phyloP scores from a whole-genome alignment of 2,113 vertebrate species.

The Pseudorasbora parva region DNA sequence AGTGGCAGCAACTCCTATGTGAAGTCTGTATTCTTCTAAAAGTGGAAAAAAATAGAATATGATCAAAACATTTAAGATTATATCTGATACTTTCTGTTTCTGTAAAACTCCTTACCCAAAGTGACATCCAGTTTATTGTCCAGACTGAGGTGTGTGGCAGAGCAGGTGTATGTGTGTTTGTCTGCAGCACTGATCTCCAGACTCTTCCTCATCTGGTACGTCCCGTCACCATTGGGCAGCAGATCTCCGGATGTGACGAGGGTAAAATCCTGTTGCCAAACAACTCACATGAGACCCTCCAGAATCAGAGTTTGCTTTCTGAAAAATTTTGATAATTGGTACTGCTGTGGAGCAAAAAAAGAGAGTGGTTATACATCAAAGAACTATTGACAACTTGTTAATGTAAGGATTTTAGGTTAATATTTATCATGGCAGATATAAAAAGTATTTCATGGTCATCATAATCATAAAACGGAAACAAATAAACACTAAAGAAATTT shows the following conservation, averaged over 20 bases:
- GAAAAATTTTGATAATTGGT: constrained; percentile 35
- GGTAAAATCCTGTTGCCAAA: constrained; percentile 50
- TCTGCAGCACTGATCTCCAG: constrained; percentile 16
- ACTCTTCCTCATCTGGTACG: constrained; percentile 53
- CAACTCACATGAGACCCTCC: neutral
- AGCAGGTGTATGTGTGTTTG: neutral
- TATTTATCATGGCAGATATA: neutral
- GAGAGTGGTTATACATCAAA: too few relatives aligned
- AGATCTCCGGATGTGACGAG: constrained; percentile 48
- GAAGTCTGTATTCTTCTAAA: too few relatives aligned
- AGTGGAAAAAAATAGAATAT: too few relatives aligned
- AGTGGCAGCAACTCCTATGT: too few relatives aligned
- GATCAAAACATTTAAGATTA: too few relatives aligned
- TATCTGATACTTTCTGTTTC: too few relatives aligned
- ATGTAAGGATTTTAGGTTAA: too few relatives aligned
- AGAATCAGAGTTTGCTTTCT: constrained; percentile 19
- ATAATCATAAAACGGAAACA: neutral
- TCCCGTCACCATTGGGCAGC: constrained; percentile 52
- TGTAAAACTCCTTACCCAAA: neutral
- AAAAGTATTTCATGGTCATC: neutral
- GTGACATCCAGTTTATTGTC: constrained; percentile 1
- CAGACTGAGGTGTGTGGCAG: neutral
- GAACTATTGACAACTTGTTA: too few relatives aligned
- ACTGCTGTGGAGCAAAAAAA: neutral
- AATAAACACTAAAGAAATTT: neutral